Conservation (phyloP, 2,888 invertebrate species). For the Drosophila fulvimacula region DNA sequence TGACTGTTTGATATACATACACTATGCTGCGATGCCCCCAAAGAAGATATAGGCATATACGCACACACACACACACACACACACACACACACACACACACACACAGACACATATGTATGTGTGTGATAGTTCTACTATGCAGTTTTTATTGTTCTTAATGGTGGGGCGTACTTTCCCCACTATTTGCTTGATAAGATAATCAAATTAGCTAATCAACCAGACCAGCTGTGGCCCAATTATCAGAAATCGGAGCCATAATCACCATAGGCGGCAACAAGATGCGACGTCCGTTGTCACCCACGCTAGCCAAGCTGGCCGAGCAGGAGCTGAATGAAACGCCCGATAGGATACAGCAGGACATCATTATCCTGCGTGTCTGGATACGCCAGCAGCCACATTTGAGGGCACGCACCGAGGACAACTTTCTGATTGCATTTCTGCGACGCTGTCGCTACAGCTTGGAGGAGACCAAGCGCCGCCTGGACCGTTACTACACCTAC, state of each 20-base stretch:
- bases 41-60: background rate
- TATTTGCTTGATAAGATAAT: constrained; percentile 62
- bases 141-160: constrained; percentile 11
- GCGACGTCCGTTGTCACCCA: constrained; percentile 77
- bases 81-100: background rate
- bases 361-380: constrained; percentile 85
- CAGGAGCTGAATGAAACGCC: constrained; percentile 85
- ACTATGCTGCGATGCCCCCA: background rate
- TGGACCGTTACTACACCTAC: constrained; percentile 73
- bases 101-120: background rate
- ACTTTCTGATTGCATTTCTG: constrained; percentile 77
- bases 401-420: constrained; percentile 80
- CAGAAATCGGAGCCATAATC: constrained; percentile 38
- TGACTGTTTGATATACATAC: constrained; percentile 24
- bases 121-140: constrained; percentile 24
- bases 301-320: constrained; percentile 82
- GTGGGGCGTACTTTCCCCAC: constrained; percentile 48
- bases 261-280: constrained; percentile 50
- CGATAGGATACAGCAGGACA: constrained; percentile 84
- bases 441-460: constrained; percentile 78
- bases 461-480: constrained; percentile 78
- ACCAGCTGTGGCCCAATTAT: constrained; percentile 31
- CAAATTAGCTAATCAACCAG: constrained; percentile 43
- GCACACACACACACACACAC: too few relatives aligned
- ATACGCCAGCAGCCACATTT: constrained; percentile 86